These are phyloP conservation scores for Calliopsis andreniformis DNA, from an alignment of 1,140 invertebrate species.

Conservation along the genomic window DNA sequence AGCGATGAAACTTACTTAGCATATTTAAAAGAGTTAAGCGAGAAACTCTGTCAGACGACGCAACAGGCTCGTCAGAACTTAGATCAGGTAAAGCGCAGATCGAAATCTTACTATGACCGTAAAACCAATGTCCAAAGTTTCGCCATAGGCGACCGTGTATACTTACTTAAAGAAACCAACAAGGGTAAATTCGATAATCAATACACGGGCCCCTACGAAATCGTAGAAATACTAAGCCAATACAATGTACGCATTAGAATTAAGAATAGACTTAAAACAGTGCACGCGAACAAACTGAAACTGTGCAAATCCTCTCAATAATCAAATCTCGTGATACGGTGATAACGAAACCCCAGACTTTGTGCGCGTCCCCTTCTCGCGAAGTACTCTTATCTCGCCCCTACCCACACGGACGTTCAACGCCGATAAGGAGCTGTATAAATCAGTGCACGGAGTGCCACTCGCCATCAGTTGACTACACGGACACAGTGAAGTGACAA, in stretches of 20 bases:
- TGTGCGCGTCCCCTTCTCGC: too few species aligned
- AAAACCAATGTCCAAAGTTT: conserved; percentile 24
- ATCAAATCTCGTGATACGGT: too few species aligned
- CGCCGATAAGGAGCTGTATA: too few species aligned
- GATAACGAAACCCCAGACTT: too few species aligned
- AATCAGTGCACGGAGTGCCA: too few species aligned
- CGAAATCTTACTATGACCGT: conserved; percentile 53
- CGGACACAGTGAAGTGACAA: too few species aligned
- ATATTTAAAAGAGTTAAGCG: conserved; percentile 14
- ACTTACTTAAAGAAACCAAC: conserved; percentile 27
- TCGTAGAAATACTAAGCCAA: conserved; percentile 32
- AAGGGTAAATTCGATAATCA: conserved; percentile 23
- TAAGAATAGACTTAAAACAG: not conserved
- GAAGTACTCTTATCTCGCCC: too few species aligned
- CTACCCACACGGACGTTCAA: too few species aligned
- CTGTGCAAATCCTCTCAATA: not conserved
- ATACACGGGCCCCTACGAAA: conserved; percentile 22
- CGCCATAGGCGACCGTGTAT: not conserved
- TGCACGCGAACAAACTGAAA: conserved; percentile 6
- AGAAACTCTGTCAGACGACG: not conserved
- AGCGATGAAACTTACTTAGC: not conserved
- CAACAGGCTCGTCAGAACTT: conserved; percentile 33
- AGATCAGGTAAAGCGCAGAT: conserved; percentile 39
- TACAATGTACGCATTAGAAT: conserved; percentile 18
- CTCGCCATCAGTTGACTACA: too few species aligned